These are phyloP conservation scores for Polydrusus cervinus DNA, from an alignment of 2,888 invertebrate species.

Conservation along the genomic window DNA sequence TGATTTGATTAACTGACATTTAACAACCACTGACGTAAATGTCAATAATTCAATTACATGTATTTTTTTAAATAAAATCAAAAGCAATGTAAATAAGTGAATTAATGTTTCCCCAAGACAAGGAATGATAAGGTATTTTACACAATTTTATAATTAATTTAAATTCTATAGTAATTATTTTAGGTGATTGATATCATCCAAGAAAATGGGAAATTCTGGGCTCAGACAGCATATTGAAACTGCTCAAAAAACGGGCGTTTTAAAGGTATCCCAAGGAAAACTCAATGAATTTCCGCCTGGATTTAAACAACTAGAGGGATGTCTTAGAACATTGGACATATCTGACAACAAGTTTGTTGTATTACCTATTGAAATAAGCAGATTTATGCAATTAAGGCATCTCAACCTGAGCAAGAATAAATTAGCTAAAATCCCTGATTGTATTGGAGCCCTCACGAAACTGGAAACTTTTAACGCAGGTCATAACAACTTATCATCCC, in stretches of 20 bases:
- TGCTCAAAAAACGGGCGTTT: slow-evolving; percentile 95
- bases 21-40: not conserved
- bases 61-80: slow-evolving; percentile 7
- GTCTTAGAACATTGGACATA: slow-evolving; percentile 91
- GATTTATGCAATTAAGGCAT: slow-evolving; percentile 82
- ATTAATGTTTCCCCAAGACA: not conserved
- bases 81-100: slow-evolving; percentile 10
- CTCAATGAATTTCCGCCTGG: slow-evolving; percentile 87
- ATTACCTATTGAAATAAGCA: slow-evolving; percentile 86
- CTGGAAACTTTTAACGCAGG: slow-evolving; percentile 85
- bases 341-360: slow-evolving; percentile 90
- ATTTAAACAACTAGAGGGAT: slow-evolving; percentile 77
- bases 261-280: slow-evolving; percentile 89
- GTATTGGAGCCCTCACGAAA: slow-evolving; percentile 80
- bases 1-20: not conserved
- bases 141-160: not conserved
- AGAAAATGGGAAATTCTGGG: slow-evolving; percentile 89
- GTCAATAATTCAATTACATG: not conserved
- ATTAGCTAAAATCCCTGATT: slow-evolving; percentile 80
- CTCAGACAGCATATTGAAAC: slow-evolving; percentile 94
- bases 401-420: slow-evolving; percentile 89
- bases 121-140: slow-evolving; percentile 8
- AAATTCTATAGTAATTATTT: not conserved
- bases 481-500: slow-evolving; percentile 82
- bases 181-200: slow-evolving; percentile 8